Conservation (phyloP, 2,113 vertebrate species). For the Phaethon lepturus region DNA sequence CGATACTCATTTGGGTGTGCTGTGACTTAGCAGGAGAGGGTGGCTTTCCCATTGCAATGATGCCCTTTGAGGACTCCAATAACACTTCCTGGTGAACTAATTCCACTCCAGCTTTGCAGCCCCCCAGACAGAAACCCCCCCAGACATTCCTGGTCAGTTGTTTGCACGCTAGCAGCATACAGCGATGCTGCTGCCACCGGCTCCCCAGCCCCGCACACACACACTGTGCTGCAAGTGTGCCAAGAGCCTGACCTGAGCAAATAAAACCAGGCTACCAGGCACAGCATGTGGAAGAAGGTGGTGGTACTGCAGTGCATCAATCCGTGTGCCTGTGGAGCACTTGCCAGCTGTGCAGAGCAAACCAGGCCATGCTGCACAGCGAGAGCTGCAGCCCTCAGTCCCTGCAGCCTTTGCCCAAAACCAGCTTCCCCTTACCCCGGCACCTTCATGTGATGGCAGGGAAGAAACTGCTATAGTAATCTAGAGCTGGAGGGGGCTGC, state of each 20-base stretch:
- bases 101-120: neutral
- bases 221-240: neutral
- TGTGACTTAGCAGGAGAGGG: neutral
- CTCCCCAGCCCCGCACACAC: neutral
- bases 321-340: rapidly evolving
- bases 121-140: neutral
- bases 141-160: no score
- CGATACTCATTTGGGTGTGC: rapidly evolving
- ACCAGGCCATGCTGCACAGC: rapidly evolving
- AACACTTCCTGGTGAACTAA: neutral
- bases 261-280: no score
- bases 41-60: neutral
- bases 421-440: rapidly evolving
- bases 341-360: no score
- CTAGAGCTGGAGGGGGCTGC: neutral
- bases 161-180: no score
- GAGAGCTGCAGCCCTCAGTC: neutral
- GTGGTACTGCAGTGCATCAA: neutral
- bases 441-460: neutral
- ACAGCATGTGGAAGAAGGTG: neutral
- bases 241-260: neutral
- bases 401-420: neutral
- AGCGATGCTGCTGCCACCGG: rapidly evolving
- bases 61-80: rapidly evolving
- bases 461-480: neutral